A percentile compares a stretch with the other conserved stretches of the same genome.
Evolutionary conservation across 1,140 invertebrate genomes (phyloP).

Genomic region (Pachyrhynchus sulphureomaculatus): DNA sequence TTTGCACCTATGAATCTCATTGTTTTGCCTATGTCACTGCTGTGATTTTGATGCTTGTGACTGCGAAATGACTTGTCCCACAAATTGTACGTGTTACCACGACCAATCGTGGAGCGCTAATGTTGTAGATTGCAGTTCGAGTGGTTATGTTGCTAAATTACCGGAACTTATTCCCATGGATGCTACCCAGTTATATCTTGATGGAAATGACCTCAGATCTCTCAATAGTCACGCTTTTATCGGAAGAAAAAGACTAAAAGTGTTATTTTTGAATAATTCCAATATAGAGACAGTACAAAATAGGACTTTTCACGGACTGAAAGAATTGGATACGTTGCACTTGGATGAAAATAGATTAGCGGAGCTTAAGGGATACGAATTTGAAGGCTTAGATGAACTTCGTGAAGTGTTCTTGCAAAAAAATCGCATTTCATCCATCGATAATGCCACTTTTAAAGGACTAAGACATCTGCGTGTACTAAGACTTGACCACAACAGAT

Average conservation of each 20-base stretch:
- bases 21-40: slow-evolving; percentile 88
- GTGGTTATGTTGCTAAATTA: slow-evolving; percentile 69
- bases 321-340: slow-evolving; percentile 77
- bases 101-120: slow-evolving; percentile 91
- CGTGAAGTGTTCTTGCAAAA: slow-evolving; percentile 65
- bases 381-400: slow-evolving; percentile 64
- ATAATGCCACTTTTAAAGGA: slow-evolving; percentile 75
- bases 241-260: slow-evolving; percentile 80
- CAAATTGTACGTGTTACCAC: slow-evolving; percentile 88
- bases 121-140: slow-evolving; percentile 83
- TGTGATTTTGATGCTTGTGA: slow-evolving; percentile 93
- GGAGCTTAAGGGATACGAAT: slow-evolving; percentile 77
- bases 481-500: slow-evolving; percentile 74
- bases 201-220: slow-evolving; percentile 80
- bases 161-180: slow-evolving; percentile 91
- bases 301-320: slow-evolving; percentile 85
- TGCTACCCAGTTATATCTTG: slow-evolving; percentile 83
- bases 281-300: slow-evolving; percentile 86
- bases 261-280: slow-evolving; percentile 81
- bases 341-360: slow-evolving; percentile 58
- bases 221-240: slow-evolving; percentile 86
- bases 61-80: slow-evolving; percentile 93
- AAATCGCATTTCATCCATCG: slow-evolving; percentile 70
- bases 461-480: slow-evolving; percentile 71
- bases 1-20: slow-evolving; percentile 88